Base-by-base conservation (phyloP, 1,140 invertebrate species). In the Ganaspis sp. region DNA sequence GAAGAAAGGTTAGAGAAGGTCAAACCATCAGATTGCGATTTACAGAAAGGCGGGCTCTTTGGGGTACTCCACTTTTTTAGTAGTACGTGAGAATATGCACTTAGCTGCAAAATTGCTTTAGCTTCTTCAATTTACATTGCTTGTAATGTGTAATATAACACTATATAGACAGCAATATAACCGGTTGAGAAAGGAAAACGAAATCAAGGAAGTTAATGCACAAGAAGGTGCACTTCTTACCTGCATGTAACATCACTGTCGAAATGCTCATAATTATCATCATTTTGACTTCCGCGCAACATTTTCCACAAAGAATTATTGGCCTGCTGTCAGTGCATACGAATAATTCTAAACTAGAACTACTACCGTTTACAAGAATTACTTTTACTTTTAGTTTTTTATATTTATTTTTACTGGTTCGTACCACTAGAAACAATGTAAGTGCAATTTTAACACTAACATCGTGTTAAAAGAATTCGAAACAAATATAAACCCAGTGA, bases 111-210 rank as follows among this genome's bases (percentile, higher is more conserved):
- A 64, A 64, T n/a, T 12, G 15, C 58, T 64, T 64, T 1, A 15
- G 26, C 4, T 15, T 34, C 23, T 64, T 64, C n/a, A 29, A 64
- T 64, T 64, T 34, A 34, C 58, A 64, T 29, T 64, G 26, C 12
- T n/a, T 64, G 58, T 64, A 64, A 64, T 64, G 23, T 64, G 54
- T 26, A 15, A n/a, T 29, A 64, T 49, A 49, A 49, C 45, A 49
- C 5, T 49, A 49, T 49, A 29, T 64, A 29, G 26, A n/a, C 58
- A 29, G 58, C 21, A 64, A 29, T 64, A 64, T 64, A 64, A 64
- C 58, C 58, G 58, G 58, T 64, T 64, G 23, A 29, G 11, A 11
- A 64, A 34, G 26, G 58, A 64, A 64, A 64, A 29, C 58, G 58
- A 29, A 64, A 29, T 64, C 23, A 29, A 64, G 23, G 58, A 64